Evolutionary conservation across 1,140 invertebrate genomes (phyloP), one percentile per base, ranked within the genome.

Genomic region (Ericerus pela): DNA sequence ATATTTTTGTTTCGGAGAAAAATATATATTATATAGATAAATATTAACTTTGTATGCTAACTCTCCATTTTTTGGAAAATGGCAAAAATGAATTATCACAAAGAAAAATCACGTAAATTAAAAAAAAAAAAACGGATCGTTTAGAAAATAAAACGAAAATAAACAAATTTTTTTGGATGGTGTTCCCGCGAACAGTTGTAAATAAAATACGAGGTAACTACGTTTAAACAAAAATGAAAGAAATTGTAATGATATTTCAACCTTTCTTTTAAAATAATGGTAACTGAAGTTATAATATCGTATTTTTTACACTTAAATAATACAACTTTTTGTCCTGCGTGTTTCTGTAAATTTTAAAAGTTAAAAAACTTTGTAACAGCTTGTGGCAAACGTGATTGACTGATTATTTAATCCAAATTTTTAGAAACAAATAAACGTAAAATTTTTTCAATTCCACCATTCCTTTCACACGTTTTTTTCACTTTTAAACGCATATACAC

Each of bases 81-180:
- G 41, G 41, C 41, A 47, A 47, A n/a, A 47, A 47, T 47, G 41
- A 47, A 47, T 24, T 47, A 47, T 47, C 41, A 47, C 41, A 47
- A 47, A 47, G 20, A 24, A 47, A 47, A 47, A 47, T 47, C 41
- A 47, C 41, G 41, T 47, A 47, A 47, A 47, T 24, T 47, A 24
- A 47, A 24, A 47, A 47, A 47, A 5, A 14, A 24, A 47, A 24
- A 22, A 47, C 41, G 41, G 16, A 47, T 47, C 41, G 20, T 47
- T 47, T 47, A 16, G n/a, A n/a, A n/a, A 47, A 47, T 22, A 47
- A 41, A 8, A 16, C 20, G 5, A 16, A 41, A 41, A 33, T 33
- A 41, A 41, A n/a, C n/a, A n/a, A n/a, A n/a, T n/a, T n/a, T n/a
- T n/a, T n/a, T n/a, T n/a, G n/a, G n/a, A n/a, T n/a, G n/a, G n/a